A percentile compares a stretch with the other conserved stretches of the same genome.
phyloP scores from a whole-genome alignment of 2,888 invertebrate species.

The Diachrysia chrysitis region DNA sequence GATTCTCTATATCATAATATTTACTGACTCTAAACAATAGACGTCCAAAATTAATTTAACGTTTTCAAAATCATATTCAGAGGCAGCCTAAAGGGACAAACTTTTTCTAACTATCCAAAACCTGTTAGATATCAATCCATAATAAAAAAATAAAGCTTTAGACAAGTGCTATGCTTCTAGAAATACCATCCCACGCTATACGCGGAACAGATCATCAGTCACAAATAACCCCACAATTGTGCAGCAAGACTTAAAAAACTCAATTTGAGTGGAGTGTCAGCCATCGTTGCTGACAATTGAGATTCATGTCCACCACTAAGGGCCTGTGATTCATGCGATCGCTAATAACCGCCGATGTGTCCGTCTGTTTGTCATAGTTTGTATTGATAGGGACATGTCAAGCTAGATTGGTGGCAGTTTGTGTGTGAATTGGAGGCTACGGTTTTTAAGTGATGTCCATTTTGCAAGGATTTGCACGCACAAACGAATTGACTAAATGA shows the following conservation, averaged over 20 bases:
- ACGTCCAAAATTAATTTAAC: too few species aligned
- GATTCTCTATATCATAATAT: too few species aligned
- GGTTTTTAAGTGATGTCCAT: neutral
- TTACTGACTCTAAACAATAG: too few species aligned
- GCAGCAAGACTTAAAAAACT: conserved; percentile 31
- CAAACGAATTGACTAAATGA: neutral
- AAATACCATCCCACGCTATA: neutral
- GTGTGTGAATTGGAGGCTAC: conserved; percentile 8
- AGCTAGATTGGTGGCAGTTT: conserved; percentile 51
- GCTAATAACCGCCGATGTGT: conserved; percentile 59
- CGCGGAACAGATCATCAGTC: conserved; percentile 8
- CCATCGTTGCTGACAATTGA: conserved; percentile 60
- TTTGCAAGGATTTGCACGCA: neutral
- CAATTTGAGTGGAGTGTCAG: conserved; percentile 60
- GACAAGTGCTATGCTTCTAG: neutral
- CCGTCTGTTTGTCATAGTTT: conserved; percentile 66
- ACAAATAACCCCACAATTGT: conserved; percentile 7
- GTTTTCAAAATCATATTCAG: too few species aligned
- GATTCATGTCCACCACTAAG: conserved; percentile 62
- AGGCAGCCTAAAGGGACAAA: too few species aligned
- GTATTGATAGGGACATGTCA: conserved; percentile 61
- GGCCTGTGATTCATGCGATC: conserved; percentile 65
- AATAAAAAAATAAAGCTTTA: too few species aligned
- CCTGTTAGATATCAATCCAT: neutral
- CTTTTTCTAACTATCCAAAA: too few species aligned